phyloP scores from a whole-genome alignment of 2,888 invertebrate genomes.

The Andrena haemorrhoa region DNA sequence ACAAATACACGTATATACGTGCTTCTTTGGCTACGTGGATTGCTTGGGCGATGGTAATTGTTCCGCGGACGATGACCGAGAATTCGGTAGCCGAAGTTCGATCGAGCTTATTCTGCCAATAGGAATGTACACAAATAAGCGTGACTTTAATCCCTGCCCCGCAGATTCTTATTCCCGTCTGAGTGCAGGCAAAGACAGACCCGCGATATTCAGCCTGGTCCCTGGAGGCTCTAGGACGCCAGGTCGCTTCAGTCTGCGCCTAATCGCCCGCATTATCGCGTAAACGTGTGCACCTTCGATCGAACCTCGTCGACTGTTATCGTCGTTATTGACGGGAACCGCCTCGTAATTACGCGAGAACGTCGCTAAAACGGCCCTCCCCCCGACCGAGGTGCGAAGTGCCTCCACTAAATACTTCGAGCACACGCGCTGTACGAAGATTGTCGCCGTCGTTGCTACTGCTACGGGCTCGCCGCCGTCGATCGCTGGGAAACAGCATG shows the following conservation, averaged over 20 bases:
- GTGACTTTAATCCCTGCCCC: background rate
- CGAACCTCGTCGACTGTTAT: constrained; percentile 58
- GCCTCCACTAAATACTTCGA: constrained; percentile 34
- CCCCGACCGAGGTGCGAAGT: constrained; percentile 10
- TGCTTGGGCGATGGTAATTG: constrained; percentile 16
- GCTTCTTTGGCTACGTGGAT: constrained; percentile 4
- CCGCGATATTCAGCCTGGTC: constrained; percentile 48
- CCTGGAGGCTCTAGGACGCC: constrained; percentile 15
- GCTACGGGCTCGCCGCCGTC: background rate
- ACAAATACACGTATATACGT: constrained; percentile 10
- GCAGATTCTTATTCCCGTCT: background rate
- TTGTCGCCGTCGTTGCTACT: background rate
- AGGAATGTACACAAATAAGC: background rate
- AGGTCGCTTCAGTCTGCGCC: constrained; percentile 32
- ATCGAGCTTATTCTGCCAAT: background rate
- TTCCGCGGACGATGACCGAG: background rate
- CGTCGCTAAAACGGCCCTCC: constrained; percentile 39
- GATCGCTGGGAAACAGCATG: background rate
- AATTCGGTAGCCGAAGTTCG: background rate
- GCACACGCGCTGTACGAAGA: background rate
- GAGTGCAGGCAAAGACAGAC: background rate
- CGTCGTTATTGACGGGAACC: constrained; percentile 56
- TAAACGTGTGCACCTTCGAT: constrained; percentile 49
- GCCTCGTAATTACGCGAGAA: constrained; percentile 48
- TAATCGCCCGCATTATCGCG: constrained; percentile 60